Base-by-base conservation (phyloP, 2,888 invertebrate genomes). In the Pollenia labialis region DNA sequence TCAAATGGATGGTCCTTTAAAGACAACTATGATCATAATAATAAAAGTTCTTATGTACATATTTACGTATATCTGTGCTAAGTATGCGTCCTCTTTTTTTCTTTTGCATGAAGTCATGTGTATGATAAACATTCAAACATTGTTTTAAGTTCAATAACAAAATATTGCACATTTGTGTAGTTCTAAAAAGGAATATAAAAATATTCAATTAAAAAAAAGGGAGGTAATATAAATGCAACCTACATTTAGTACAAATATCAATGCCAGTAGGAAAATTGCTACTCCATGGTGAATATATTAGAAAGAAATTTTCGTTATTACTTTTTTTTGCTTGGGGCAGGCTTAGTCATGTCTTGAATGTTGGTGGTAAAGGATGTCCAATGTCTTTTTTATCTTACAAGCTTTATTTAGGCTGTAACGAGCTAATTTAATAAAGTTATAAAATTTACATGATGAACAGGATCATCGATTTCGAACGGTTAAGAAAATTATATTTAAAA, bases 11-110 rank as follows among this genome's bases (percentile, higher is more conserved):
- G 68, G 76, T 81, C 16, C 72, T 66, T 44, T 74, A 83, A 77
- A 48, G 77, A 81, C 76, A 77, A 50, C 76, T 81, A 81, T 84
- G 87, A 68, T 84, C 81, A 77, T 77, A 81, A 80, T 66, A 76
- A 52, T 56, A 69, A 48, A 50, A 16, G 64, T 50, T 66, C n/a
- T 18, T 44, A n/a, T 14, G 4, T 10, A 56, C 8, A n/a, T 56
- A 46, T 54, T 42, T 46, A 12, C 44, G 16, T 52, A 11, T 18
- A 42, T 11, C 16, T 10, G 12, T 42, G 12, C 42, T 14, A 42
- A n/a, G 32, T 42, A 11, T n/a, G 56, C 11, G n/a, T 62, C 42
- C 42, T 14, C 23, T 23, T 23, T 23, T 23, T 23, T 23, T 23
- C 16, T 62, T 62, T 42, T 16, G 44, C 42, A 62, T 40, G 16